Evolutionary conservation across 2,888 invertebrate genomes (phyloP).

Genomic region (Habroteleia sp.): DNA sequence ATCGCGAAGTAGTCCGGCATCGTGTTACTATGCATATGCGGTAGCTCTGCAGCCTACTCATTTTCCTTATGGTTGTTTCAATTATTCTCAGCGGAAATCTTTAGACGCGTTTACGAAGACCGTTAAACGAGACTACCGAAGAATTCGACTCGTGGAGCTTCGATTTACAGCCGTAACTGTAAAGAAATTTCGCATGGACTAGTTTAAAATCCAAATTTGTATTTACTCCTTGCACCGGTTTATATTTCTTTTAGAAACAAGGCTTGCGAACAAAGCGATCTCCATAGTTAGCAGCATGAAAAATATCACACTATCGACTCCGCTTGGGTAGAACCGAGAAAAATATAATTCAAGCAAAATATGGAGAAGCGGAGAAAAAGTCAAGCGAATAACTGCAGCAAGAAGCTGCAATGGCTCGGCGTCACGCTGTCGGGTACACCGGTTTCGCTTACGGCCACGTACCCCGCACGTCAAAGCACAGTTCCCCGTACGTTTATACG

Average conservation of each 20-base stretch:
- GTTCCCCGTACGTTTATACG: slow-evolving; percentile 8
- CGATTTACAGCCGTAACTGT: slow-evolving; percentile 25
- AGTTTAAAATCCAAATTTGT: no score
- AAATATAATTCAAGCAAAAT: slow-evolving; percentile 50
- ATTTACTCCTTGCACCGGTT: no score
- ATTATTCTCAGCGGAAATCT: slow-evolving; percentile 54
- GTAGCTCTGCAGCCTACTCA: slow-evolving; percentile 31
- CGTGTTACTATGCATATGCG: slow-evolving; percentile 28
- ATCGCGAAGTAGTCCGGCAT: slow-evolving; percentile 40
- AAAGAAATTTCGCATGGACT: slow-evolving; percentile 9
- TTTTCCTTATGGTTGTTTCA: slow-evolving; percentile 56
- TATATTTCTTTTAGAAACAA: no score
- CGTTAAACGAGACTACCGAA: slow-evolving; percentile 42
- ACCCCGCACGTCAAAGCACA: slow-evolving; percentile 58
- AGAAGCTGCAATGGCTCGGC: slow-evolving; percentile 73
- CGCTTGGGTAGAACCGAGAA: slow-evolving; percentile 1
- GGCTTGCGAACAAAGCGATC: no score
- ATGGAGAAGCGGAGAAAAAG: slow-evolving; percentile 49
- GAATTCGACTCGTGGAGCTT: slow-evolving; percentile 7
- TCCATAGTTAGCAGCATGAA: no score
- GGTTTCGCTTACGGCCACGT: slow-evolving; percentile 76
- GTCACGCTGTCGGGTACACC: slow-evolving; percentile 81
- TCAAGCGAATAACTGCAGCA: slow-evolving; percentile 60
- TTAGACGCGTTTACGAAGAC: slow-evolving; percentile 23
- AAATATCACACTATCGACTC: no score